Evolutionary conservation across 1,140 invertebrate genomes (phyloP).

Genomic region (Ptiloglossa arizonensis): DNA sequence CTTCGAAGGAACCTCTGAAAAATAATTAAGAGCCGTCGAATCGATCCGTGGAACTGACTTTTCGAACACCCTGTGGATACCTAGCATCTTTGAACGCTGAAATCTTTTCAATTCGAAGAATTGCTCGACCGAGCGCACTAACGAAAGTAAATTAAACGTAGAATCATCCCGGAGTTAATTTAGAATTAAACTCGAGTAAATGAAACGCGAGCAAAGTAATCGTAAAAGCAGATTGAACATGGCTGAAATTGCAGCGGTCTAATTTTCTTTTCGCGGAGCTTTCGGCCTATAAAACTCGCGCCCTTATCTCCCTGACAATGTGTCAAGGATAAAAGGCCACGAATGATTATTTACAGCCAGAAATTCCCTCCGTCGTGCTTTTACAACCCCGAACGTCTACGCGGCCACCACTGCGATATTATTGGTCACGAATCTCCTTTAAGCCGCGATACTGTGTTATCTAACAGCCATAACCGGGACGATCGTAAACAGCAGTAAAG

Average conservation of each 20-base stretch:
- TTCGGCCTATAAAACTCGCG: neutral
- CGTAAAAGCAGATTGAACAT: neutral
- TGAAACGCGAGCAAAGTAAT: slow-evolving; percentile 2
- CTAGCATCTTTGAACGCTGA: no score
- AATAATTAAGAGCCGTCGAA: no score
- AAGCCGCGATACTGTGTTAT: neutral
- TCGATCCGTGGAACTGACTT: no score
- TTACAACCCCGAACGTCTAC: neutral
- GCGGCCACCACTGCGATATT: neutral
- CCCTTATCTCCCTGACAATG: neutral
- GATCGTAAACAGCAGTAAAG: slow-evolving; percentile 23
- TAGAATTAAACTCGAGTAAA: neutral
- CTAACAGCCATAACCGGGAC: neutral
- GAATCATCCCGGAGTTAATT: neutral
- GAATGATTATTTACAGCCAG: neutral
- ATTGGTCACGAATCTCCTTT: slow-evolving; percentile 6
- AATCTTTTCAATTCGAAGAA: neutral
- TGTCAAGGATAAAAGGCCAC: neutral
- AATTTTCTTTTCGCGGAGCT: slow-evolving; percentile 6
- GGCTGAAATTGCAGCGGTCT: slow-evolving; percentile 12
- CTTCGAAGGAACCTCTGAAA: no score
- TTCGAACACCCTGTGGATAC: no score
- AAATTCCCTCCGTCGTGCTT: neutral
- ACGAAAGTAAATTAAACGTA: neutral
- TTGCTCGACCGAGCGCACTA: neutral